Conservation (phyloP, 2,888 invertebrate species). For the Bruchidius siliquastri region DNA sequence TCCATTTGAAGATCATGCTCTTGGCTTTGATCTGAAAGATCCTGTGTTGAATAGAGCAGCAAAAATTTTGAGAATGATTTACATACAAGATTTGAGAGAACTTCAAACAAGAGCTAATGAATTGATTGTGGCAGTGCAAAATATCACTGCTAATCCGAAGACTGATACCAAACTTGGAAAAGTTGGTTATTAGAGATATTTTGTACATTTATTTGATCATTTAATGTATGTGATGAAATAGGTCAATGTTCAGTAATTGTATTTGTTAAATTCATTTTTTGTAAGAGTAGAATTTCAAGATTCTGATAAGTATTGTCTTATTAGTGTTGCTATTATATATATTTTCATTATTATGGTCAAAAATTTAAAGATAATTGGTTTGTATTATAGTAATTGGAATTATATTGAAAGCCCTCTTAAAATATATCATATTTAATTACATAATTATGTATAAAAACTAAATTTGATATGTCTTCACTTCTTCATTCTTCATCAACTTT, state of each 20-base stretch:
- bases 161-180: constrained; percentile 92
- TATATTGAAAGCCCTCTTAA: neutral
- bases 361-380: neutral
- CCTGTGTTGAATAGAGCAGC: constrained; percentile 64
- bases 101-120: constrained; percentile 94
- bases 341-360: neutral
- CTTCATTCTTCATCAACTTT: neutral
- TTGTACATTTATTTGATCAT: neutral
- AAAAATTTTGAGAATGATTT: constrained; percentile 73
- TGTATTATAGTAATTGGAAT: neutral
- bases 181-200: constrained; percentile 64
- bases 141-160: constrained; percentile 91
- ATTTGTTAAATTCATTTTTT: no score
- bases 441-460: neutral
- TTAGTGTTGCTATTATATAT: neutral
- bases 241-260: neutral
- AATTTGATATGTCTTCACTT: neutral
- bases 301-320: no score
- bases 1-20: constrained; percentile 62
- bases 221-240: neutral
- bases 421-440: neutral
- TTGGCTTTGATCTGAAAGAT: constrained; percentile 65
- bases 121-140: constrained; percentile 87
- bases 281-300: no score
- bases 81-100: constrained; percentile 77